Evolutionary conservation across 2,113 vertebrate genomes (phyloP), one percentile per base, ranked within the genome.

Genomic region (Grus americana): DNA sequence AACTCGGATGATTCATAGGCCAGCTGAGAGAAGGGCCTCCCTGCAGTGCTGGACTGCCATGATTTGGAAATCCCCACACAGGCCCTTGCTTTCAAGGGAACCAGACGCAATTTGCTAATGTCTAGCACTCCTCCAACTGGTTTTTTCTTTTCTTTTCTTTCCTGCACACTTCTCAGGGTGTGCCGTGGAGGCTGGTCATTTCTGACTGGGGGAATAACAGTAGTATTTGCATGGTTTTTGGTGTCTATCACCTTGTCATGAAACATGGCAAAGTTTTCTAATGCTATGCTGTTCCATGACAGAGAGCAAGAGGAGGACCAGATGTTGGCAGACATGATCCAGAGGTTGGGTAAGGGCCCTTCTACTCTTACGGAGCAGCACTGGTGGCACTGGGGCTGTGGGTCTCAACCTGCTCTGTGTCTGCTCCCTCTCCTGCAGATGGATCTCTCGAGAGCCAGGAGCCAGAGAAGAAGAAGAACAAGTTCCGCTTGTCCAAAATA

Each of bases 241-340:
- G 14, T 61, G 34, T 59, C 49, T 76, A 21, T 19, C 55, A 65
- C 38, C 40, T 87, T 85, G 47, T 49, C 46, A 15, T 68, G 49
- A 62, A 59, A 19, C 47, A 36, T 2, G 7, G 49, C 44, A 32
- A 27, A 49, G n/a, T 82, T 76, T 66, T 38, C 76, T 93, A 14
- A 93, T 65, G 8, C 8, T 3, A 0, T 63, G 3, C 32, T 93
- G 30, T 95, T 91, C 58, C 59, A 62, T 97, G 98, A 26, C 93
- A 99, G 99, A 95, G 99, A 99, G 92, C 98, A 96, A n/a, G 99
- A 99, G 66, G 99, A 99, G 91, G 99, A 99, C 90, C 98, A 99
- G 95, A 87, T 99, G 95, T 92, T 99, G 61, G 98, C 98, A 96
- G 96, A 98, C 88, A 99, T 99, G 99, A 99, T 99, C 97, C 97